These are phyloP conservation scores for Trichonephila clavata DNA, from an alignment of 1,140 invertebrate species.

Conservation along the genomic window DNA sequence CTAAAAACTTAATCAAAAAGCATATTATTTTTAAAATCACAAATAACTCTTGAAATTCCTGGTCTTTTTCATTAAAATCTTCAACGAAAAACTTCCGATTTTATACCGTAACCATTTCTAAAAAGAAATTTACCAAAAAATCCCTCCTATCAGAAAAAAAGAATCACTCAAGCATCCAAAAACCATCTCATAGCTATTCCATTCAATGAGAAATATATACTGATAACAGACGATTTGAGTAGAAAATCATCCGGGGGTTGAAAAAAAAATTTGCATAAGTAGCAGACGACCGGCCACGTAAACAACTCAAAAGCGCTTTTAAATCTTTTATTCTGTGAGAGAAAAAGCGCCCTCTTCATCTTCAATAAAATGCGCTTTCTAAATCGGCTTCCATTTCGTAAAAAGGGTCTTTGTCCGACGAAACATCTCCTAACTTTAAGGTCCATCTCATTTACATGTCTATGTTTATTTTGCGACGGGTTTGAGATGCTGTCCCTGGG, in stretches of 20 bases:
- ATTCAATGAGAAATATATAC: slow-evolving; percentile 34
- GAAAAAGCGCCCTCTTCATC: slow-evolving; percentile 12
- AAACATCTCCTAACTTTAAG: slow-evolving; percentile 27
- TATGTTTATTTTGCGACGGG: slow-evolving; percentile 55
- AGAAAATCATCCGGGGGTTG: neutral
- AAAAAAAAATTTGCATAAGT: slow-evolving; percentile 55
- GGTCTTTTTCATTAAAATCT: no score
- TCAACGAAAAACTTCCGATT: no score
- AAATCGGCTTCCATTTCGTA: slow-evolving; percentile 55
- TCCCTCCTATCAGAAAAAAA: neutral
- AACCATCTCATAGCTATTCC: neutral
- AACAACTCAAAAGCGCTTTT: slow-evolving; percentile 62
- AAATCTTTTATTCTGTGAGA: slow-evolving; percentile 48
- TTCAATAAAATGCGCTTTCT: slow-evolving; percentile 40
- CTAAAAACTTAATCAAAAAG: no score
- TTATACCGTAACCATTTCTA: no score
- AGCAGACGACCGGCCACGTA: neutral
- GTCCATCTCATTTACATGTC: slow-evolving; percentile 56
- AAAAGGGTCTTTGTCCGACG: slow-evolving; percentile 39
- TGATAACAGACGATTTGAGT: slow-evolving; percentile 21
- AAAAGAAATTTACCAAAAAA: neutral
- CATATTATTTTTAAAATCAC: no score
- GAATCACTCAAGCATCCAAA: neutral
- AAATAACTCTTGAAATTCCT: no score
- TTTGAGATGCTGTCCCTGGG: neutral